Evolutionary conservation across 2,113 vertebrate species (phyloP), one percentile per base, ranked within the genome.

Genomic region (Urocolius indicus): DNA sequence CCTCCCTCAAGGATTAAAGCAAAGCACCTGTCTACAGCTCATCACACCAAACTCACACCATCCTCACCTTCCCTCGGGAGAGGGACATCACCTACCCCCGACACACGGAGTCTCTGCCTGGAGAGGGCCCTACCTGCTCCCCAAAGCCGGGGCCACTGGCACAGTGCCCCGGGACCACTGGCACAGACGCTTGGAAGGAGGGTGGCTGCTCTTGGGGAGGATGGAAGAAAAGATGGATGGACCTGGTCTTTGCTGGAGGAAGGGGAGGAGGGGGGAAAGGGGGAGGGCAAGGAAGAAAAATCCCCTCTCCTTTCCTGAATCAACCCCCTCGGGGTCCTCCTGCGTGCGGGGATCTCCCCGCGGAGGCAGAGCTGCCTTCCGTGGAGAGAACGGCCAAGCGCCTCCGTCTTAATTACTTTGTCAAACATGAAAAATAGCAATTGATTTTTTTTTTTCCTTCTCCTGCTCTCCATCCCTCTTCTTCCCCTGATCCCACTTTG

Each of bases 361-460:
- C 15, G 6, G n/a, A 61, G 32, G 23, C 51, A 24, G 36, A 6
- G n/a, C 52, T 54, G 36, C 22, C 52, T n/a, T 23, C 38, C 5
- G 32, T 4, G 30, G 23, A 74, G 59, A 21, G 11, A 23, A 8
- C 95, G 14, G 98, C 92, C 87, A 87, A 96, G 95, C 71, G 97
- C 97, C 97, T 98, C 95, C 67, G 94, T 75, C 98, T 98, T 99
- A 99, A 99, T 99, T 98, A 98, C 98, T 98, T 98, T 99, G 99
- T 99, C 99, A 99, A 98, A 98, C 98, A 98, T 98, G 99, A 99
- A 99, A 98, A 99, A 99, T 98, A 97, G 98, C 98, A 97, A 99
- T 98, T 98, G 99, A 99, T 99, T 98, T 98, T 85, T 98, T n/a
- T 93, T 51, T 32, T 22, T 13, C 10, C 19, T 34, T 16, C 26